Conservation (phyloP, 2,797 vertebrate genomes). For the Potorous gilbertii region DNA sequence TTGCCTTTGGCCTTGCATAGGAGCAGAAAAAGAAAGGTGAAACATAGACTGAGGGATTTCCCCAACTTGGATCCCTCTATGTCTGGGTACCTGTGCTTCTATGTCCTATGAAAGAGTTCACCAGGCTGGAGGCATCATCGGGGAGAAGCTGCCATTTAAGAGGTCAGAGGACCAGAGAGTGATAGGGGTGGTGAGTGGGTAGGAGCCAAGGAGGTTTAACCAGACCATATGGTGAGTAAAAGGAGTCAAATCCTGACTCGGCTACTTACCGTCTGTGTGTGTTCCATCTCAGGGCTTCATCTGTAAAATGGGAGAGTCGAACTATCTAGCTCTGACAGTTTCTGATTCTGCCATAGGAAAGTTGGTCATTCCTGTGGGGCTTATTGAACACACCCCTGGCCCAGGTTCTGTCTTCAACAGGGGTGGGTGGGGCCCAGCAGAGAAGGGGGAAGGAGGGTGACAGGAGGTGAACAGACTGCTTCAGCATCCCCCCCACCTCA, state of each 20-base stretch:
- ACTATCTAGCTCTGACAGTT: neutral
- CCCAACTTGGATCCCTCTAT: neutral
- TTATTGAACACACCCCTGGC: neutral
- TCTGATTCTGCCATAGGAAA: neutral
- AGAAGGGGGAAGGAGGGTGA: slow-evolving; percentile 9
- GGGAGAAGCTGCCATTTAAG: neutral
- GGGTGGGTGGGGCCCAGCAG: slow-evolving; percentile 10
- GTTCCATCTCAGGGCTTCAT: neutral
- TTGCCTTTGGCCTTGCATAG: neutral
- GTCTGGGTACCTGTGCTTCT: neutral
- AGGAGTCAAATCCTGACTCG: neutral
- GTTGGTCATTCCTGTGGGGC: neutral
- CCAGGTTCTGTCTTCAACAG: slow-evolving; percentile 58
- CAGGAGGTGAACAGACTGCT: slow-evolving; percentile 58
- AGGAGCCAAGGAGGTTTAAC: neutral
- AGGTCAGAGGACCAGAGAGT: neutral
- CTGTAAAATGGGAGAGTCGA: neutral
- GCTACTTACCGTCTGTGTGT: neutral
- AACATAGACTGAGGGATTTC: neutral
- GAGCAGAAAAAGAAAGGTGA: neutral
- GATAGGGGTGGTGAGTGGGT: neutral
- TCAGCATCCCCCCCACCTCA: neutral
- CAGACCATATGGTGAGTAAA: neutral
- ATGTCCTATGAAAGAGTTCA: neutral
- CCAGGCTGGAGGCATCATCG: neutral